phyloP scores from a whole-genome alignment of 2,797 vertebrate species.

The Delichon dasypus region DNA sequence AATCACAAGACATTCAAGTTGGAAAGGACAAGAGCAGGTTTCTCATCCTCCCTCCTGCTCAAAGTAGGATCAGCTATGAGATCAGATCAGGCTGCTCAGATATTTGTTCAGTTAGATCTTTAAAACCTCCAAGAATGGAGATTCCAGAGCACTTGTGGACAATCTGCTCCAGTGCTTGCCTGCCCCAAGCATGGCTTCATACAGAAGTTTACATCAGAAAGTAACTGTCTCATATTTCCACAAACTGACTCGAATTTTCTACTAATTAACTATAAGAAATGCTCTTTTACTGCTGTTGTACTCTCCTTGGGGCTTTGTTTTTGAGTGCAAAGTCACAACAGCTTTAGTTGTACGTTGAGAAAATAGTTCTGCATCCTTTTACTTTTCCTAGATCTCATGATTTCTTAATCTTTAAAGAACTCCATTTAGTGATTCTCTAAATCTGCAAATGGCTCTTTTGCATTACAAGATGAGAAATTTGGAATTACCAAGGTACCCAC shows the following conservation, averaged over 20 bases:
- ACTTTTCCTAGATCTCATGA: neutral
- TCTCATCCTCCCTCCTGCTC: neutral
- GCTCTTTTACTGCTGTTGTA: neutral
- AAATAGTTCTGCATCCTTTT: neutral
- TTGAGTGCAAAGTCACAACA: neutral
- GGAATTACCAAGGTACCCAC: neutral
- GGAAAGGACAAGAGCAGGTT: neutral
- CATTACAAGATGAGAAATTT: neutral
- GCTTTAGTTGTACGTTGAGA: neutral
- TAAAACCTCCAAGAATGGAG: neutral
- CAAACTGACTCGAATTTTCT: neutral
- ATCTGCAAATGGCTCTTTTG: neutral
- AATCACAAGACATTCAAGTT: neutral
- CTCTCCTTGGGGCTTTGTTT: neutral
- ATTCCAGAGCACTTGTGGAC: neutral
- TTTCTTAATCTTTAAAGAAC: neutral
- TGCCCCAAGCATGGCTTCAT: neutral
- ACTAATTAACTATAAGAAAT: neutral
- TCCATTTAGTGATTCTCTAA: neutral
- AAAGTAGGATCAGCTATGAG: neutral
- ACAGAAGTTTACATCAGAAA: neutral
- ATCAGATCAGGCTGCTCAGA: neutral
- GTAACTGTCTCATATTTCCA: neutral
- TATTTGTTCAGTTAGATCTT: neutral
- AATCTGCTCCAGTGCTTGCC: neutral